Evolutionary conservation across 2,888 invertebrate species (phyloP), one percentile per base, ranked within the genome.

Genomic region (Lasioglossum lativentre): DNA sequence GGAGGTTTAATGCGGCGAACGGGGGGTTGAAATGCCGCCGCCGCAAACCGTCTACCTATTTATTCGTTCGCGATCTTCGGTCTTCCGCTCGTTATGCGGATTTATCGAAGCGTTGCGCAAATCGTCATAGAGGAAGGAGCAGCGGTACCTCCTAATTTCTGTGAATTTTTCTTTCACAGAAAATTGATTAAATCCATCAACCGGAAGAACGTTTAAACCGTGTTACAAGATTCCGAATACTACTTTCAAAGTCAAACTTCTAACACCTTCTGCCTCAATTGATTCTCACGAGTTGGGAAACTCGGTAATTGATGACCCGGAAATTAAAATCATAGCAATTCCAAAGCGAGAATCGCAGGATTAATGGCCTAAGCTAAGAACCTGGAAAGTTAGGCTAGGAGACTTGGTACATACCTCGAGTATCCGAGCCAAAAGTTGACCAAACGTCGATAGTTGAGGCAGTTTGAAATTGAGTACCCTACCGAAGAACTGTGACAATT

Each of bases 1-100:
- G 27, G 63, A 19, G 19, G 74, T 59, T 42, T 77, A 75, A 82
- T 40, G 45, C 42, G 40, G 10, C 23, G 42, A 27, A 40, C 30
- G 2, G n/a, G 59, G 14, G 56, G 10, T n/a, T 2, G n/a, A 56
- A 10, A 56, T n/a, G n/a, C n/a, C n/a, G n/a, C 10, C 56, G 8
- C 56, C n/a, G 56, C 56, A 14, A 59, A 30, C 2, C 16, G 27
- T 30, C 27, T 59, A 12, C 27, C 59, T 27, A 27, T 12, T 59
- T 27, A 27, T 27, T 14, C 56, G 56, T n/a, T 56, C n/a, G 56
- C 12, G n/a, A 56, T 56, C 12, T 12, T 56, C 56, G 56, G n/a
- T n/a, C n/a, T 12, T n/a, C 56, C 23, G 56, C 56, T 56, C n/a
- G 56, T 12, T 4, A 4, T 12, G 1, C 56, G n/a, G 56, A 56